Evolutionary conservation across 1,140 invertebrate species (phyloP), one percentile per base, ranked within the genome.

Genomic region (Linepithema humile): DNA sequence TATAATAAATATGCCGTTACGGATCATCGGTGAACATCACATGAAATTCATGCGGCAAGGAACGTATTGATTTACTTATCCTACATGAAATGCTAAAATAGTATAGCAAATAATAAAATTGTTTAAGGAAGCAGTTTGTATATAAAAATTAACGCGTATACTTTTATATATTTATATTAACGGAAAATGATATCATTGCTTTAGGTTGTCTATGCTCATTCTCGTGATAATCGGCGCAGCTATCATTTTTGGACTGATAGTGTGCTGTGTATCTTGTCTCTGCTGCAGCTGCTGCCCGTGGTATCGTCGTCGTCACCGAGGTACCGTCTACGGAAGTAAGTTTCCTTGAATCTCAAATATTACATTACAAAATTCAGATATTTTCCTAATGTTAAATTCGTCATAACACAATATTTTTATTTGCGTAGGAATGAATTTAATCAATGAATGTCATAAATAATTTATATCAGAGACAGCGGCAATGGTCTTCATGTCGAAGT

Each of bases 221-320:
- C 80, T 88, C 3, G 57, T 77, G 17, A 23, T 90, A 32, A 70
- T 84, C 0, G 55, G 40, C 1, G 57, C 85, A 1, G 40, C 40
- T 0, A 50, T 89, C 1, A 35, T 90, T 0, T 9, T 92, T 15
- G 35, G 64, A 1, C 0, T 92, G 10, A 80, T 93, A 35, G 48
- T 89, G 0, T 90, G 84, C 62, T 93, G 92, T 59, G 50, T 94
- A 55, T 92, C 82, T 0, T 94, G 93, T 40, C 78, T 93, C 7
- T 94, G 92, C 90, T 94, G 92, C 70, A 90, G 82, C 10, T 93
- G 91, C 40, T 93, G 92, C 7, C 93, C 92, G 12, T 93, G 90
- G 87, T 92, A 94, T 72, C 89, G 88, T 26, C 88, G 91, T 70
- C 91, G 92, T 77, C 90, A 93, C 29, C 89, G 73, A 67, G 92